phyloP scores from a whole-genome alignment of 2,797 vertebrate species.

The Periparus ater region DNA sequence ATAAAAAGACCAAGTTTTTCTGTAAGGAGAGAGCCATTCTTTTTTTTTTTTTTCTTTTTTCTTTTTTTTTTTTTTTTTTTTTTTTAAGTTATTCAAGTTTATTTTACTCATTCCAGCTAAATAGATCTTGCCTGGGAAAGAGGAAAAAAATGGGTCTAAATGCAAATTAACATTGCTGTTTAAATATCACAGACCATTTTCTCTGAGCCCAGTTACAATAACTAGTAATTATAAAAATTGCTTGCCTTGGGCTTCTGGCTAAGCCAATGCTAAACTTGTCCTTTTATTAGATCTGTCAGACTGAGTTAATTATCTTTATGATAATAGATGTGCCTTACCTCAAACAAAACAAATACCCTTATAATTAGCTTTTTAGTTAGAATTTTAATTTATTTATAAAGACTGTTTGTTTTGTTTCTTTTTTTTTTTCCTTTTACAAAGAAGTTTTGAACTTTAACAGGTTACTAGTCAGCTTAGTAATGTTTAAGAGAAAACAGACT shows the following conservation, averaged over 20 bases:
- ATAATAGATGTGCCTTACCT: conserved; percentile 87
- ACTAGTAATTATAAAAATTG: conserved; percentile 89
- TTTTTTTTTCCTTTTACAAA: conserved; percentile 37
- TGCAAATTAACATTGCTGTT: conserved; percentile 84
- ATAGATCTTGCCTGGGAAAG: conserved; percentile 68
- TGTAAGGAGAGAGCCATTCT: conserved; percentile 22
- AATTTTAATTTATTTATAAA: conserved; percentile 86
- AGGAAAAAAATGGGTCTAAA: conserved; percentile 75
- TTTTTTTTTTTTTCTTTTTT: conserved; percentile 8
- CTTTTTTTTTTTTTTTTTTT: neutral
- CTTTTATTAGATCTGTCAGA: conserved; percentile 87
- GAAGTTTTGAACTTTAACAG: conserved; percentile 50
- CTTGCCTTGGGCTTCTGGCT: conserved; percentile 84
- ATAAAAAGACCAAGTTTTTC: conserved; percentile 51
- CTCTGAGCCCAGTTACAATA: conserved; percentile 85
- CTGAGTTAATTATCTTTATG: conserved; percentile 88
- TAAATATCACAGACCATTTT: conserved; percentile 86
- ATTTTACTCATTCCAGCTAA: conserved; percentile 74
- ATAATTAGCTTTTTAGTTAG: conserved; percentile 85
- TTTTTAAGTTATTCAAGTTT: conserved; percentile 65
- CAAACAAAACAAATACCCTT: conserved; percentile 87
- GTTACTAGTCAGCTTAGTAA: conserved; percentile 41
- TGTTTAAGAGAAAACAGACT: neutral
- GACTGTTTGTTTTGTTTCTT: conserved; percentile 77
- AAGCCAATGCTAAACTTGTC: conserved; percentile 84